Conservation (phyloP, 1,140 invertebrate genomes). For the Dinoponera quadriceps region DNA sequence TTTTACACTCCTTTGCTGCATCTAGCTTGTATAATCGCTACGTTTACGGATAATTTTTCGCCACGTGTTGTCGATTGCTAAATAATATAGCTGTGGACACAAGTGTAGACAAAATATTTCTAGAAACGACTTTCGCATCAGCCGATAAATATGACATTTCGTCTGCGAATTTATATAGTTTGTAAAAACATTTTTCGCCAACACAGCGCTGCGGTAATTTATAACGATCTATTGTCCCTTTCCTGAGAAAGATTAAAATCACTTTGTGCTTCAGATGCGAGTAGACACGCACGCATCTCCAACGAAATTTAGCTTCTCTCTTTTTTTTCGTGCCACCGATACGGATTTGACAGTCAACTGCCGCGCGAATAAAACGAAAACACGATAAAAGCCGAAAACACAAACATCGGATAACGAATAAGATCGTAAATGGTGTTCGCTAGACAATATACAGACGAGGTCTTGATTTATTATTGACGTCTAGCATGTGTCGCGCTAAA, state of each 20-base stretch:
- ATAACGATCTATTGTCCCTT: background rate
- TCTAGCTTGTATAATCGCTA: background rate
- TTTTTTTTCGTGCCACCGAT: constrained; percentile 10
- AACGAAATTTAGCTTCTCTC: background rate
- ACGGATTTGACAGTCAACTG: constrained; percentile 51
- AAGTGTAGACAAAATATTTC: background rate
- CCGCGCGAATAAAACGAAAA: constrained; percentile 28
- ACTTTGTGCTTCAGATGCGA: background rate
- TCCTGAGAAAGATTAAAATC: background rate
- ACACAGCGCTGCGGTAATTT: background rate
- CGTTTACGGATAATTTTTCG: background rate
- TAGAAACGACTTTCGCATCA: no score
- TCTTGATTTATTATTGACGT: constrained; percentile 37
- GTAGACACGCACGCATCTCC: background rate
- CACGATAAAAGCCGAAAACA: constrained; percentile 26
- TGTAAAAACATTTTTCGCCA: background rate
- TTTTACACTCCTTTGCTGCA: background rate
- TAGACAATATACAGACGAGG: constrained; percentile 46
- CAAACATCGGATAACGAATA: constrained; percentile 48
- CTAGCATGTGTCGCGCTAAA: background rate
- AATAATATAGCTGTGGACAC: background rate
- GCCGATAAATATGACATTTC: no score
- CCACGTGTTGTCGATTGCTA: background rate
- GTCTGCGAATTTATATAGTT: background rate
- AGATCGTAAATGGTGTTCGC: background rate